Percentiles rank a stretch among this genome's conserved stretches.
Conservation (phyloP, 2,888 invertebrate genomes). For the Hemicrepidius hirtus region DNA sequence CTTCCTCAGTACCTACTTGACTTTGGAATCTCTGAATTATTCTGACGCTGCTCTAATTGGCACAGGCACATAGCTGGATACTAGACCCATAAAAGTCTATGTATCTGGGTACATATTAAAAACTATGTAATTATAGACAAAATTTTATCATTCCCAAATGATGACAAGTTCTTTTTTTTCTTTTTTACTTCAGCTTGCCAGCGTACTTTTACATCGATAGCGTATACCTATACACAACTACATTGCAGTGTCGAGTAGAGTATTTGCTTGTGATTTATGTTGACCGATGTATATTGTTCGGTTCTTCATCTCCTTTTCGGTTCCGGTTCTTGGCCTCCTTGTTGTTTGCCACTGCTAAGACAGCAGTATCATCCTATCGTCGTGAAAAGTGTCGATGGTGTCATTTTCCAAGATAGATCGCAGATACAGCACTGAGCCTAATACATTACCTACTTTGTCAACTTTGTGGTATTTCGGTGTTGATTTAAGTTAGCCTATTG, state of each 20-base stretch:
- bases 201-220: constrained; percentile 29
- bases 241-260: constrained; percentile 45
- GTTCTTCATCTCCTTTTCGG: too few species aligned
- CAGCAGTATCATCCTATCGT: not conserved
- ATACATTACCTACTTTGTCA: not conserved
- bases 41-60: not conserved
- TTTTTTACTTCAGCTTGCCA: constrained; percentile 42
- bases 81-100: not conserved
- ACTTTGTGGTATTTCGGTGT: not conserved
- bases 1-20: constrained; percentile 2
- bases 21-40: constrained; percentile 15
- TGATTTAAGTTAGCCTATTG: not conserved
- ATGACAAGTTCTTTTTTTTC: constrained; percentile 39
- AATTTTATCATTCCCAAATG: too few species aligned
- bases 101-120: not conserved
- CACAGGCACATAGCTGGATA: constrained; percentile 10
- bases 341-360: not conserved
- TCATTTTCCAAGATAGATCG: not conserved
- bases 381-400: not conserved
- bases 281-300: constrained; percentile 11
- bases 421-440: too few species aligned
- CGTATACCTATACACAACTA: constrained; percentile 43
- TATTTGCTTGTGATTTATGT: constrained; percentile 24
- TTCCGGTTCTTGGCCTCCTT: too few species aligned
- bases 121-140: not conserved